Evolutionary conservation across 2,797 vertebrate genomes (phyloP).

Genomic region (Rhinella marina): DNA sequence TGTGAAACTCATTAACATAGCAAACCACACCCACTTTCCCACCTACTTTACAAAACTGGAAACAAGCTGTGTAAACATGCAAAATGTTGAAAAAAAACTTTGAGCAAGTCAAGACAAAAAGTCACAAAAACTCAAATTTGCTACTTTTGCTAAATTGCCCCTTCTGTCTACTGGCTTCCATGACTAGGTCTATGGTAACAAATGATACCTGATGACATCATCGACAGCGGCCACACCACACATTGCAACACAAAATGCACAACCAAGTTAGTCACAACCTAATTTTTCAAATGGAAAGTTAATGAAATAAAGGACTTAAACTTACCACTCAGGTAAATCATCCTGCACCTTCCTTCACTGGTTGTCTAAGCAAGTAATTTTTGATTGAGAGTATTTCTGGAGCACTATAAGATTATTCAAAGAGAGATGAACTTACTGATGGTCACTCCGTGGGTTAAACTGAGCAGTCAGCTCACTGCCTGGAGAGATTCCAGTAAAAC

Average conservation of each 20-base stretch:
- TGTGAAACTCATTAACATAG: too few relatives aligned
- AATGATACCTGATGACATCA: neutral
- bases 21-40: too few relatives aligned
- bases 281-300: neutral
- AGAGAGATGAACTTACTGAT: neutral
- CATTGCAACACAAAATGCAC: neutral
- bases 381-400: neutral
- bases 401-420: constrained; percentile 1
- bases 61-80: too few relatives aligned
- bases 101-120: too few relatives aligned
- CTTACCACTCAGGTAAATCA: constrained; percentile 49
- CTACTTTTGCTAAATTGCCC: too few relatives aligned
- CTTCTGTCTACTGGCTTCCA: neutral
- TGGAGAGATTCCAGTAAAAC: constrained; percentile 68
- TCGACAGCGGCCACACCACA: neutral
- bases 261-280: neutral
- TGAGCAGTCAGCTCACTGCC: constrained; percentile 68
- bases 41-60: too few relatives aligned
- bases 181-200: neutral
- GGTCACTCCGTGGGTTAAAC: constrained; percentile 32
- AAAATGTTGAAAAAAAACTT: too few relatives aligned
- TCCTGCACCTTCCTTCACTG: neutral
- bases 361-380: neutral
- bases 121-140: too few relatives aligned
- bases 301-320: neutral